Evolutionary conservation across 2,888 invertebrate species (phyloP).

Genomic region (Pseudococcus jackbeardsleyi): DNA sequence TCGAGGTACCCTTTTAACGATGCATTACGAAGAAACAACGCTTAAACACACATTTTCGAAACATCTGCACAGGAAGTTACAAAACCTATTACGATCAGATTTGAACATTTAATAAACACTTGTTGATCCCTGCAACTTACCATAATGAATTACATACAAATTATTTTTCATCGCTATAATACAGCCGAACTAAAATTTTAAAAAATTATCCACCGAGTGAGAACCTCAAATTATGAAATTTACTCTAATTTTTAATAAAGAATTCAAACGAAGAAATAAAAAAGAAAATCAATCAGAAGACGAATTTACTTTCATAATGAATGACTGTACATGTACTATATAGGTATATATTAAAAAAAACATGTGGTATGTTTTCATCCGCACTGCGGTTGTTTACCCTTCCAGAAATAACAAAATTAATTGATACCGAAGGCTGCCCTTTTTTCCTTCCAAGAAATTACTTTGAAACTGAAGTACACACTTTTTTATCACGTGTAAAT

Average conservation of each 20-base stretch:
- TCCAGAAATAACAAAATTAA: constrained; percentile 55
- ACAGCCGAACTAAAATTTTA: neutral
- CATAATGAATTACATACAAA: neutral
- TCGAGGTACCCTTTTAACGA: neutral
- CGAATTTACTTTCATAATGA: neutral
- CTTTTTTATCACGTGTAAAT: neutral
- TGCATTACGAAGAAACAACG: neutral
- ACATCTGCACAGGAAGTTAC: constrained; percentile 35
- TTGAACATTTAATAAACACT: constrained; percentile 10
- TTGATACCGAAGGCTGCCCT: constrained; percentile 18
- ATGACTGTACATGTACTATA: too few relatives aligned
- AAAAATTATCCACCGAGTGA: neutral
- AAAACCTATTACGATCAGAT: constrained; percentile 10
- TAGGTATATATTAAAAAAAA: neutral
- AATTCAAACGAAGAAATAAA: neutral
- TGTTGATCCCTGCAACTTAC: neutral
- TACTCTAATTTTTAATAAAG: neutral
- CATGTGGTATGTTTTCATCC: constrained; percentile 25
- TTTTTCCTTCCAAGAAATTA: neutral
- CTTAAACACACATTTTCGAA: neutral
- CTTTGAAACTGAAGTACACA: neutral
- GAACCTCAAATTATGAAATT: neutral
- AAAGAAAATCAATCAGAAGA: neutral
- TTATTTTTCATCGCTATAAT: neutral
- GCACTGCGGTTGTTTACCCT: constrained; percentile 32